phyloP scores from a whole-genome alignment of 2,113 vertebrate species.

The Chloebia gouldiae region DNA sequence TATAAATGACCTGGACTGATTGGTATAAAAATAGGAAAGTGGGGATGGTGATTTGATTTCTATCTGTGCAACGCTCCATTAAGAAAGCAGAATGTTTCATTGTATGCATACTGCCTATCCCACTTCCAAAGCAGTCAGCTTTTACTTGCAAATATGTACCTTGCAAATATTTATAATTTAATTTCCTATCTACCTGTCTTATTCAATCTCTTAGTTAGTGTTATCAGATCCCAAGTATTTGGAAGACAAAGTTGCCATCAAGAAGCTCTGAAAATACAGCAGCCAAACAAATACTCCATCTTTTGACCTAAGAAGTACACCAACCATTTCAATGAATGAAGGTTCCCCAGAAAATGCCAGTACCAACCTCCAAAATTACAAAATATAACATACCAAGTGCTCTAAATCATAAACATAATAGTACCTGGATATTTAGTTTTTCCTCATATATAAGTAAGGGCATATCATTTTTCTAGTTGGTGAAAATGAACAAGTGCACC shows the following conservation, averaged over 20 bases:
- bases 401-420: not conserved
- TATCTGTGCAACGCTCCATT: not conserved
- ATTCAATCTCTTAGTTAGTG: not conserved
- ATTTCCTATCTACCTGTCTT: slow-evolving; percentile 21
- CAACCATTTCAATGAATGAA: not conserved
- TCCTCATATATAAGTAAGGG: not conserved
- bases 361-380: not conserved
- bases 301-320: not conserved
- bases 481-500: not conserved
- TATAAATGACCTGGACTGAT: not conserved
- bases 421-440: not conserved
- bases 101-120: not conserved
- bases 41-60: slow-evolving; percentile 35
- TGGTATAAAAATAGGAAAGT: not conserved
- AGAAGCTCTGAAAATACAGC: not conserved
- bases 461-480: not conserved
- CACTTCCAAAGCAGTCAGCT: not conserved
- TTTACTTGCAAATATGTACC: not conserved
- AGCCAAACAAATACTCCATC: not conserved
- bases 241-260: not conserved
- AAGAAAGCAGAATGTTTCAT: slow-evolving; percentile 42
- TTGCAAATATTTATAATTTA: slow-evolving; percentile 30
- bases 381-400: not conserved
- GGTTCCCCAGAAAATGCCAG: not conserved
- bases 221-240: not conserved